Base-by-base conservation (phyloP, 1,140 invertebrate genomes). In the Carposina sasakii region DNA sequence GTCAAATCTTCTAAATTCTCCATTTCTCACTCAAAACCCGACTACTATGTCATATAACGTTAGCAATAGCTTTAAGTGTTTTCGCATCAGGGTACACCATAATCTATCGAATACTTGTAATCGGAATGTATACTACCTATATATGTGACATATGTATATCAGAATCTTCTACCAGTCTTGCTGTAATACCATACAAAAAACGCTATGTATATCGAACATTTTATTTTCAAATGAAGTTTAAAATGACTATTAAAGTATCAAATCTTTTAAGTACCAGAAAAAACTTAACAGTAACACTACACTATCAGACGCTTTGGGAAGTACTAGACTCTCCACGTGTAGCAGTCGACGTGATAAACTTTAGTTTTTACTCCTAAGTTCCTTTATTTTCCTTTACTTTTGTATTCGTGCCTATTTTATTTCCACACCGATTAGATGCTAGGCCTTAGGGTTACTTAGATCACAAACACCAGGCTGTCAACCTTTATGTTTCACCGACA, bases 401-500 rank as follows among this genome's bases (percentile, higher is more conserved):
- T 74, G 33, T 66, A 70, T 71, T 71, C 70, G 64, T 81, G 76
- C 81, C 77, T 79, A 62, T 75, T 81, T 81, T 71, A 63, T 81
- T 84, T 84, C 30, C 24, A 83, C 76, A 84, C 77, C 65, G 63
- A 60, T 75, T 84, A 81, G 77, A 79, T 79, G 76, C 77, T 81
- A 81, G 77, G 77, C 77, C 69, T 75, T 81, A 83, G 79, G 79
- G 77, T 67, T 77, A 81, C 54, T 79, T 84, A 84, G 81, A 21
- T 79, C 77, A 83, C 77, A 68, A 76, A 83, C 77, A 84, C 79
- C 57, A 76, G 74, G 77, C 77, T 81, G 76, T 74, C 66, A 64
- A 72, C 69, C 65, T 81, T 81, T 83, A 76, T 83, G 76, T 83
- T 81, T 81, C 73, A 84, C 75, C 43, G 62, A 81, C 79, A 81